Base-by-base conservation (phyloP, 2,113 vertebrate genomes). In the Monopterus albus region DNA sequence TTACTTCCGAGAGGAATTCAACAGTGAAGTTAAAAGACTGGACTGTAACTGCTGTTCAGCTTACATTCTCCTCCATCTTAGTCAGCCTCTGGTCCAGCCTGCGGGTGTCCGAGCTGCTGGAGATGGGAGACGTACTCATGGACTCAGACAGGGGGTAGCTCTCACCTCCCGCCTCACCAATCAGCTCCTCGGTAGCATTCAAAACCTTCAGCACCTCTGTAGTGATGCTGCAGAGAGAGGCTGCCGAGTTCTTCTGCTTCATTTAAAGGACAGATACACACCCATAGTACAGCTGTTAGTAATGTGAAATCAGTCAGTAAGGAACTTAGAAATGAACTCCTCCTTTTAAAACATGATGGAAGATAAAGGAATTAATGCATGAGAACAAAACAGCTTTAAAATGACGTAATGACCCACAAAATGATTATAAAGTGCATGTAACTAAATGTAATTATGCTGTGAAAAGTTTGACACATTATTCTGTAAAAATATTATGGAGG, bases 211-310 rank as follows among this genome's bases (percentile, higher is more conserved):
- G 92, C 74, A 98, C 96, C 90, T 99, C 96, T 26, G 97, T 97
- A 83, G 97, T 98, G 93, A 98, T 98, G 93, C 96, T 98, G 94
- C 96, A 98, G 91, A 98, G 96, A 78, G 97, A 98, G 35, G 96
- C 96, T 63, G 97, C 97, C 50, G 97, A 98, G 89, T 95, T 95
- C 92, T 97, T 98, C 97, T 99, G 93, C 92, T 93, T 88, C 71
- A 75, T 35, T 46, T 35, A n/a, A 53, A 45, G 1, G 57, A 60
- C 38, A 72, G 53, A 81, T 17, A 20, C 17, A 53, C 11, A 69
- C 3, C 28, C 49, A 74, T n/a, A 33, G 18, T 21, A 29, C 20
- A 26, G 5, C 2, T 12, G 43, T 73, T 28, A 67, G 56, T 50
- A 5, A 45, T 43, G n/a, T 29, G 20, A 63, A 43, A 58, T 26